phyloP scores from a whole-genome alignment of 2,888 invertebrate species.

The Galeopsomyia nigrocyanea region DNA sequence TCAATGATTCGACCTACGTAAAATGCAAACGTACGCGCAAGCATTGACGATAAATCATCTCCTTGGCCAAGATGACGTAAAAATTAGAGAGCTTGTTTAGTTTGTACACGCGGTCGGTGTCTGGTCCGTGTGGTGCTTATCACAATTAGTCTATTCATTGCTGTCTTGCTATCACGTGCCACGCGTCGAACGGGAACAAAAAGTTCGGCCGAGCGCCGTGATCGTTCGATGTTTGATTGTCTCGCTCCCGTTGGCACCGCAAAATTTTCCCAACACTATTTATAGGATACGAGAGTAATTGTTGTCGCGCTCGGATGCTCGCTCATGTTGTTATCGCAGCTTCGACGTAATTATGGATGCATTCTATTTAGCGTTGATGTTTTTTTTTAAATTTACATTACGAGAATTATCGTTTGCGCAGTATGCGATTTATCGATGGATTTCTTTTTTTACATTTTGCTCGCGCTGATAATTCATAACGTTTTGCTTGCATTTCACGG shows the following conservation, averaged over 20 bases:
- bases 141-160: background rate
- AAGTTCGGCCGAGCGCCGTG: background rate
- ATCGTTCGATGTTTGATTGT: background rate
- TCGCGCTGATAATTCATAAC: no score
- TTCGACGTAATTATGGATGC: no score
- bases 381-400: no score
- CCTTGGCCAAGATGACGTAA: background rate
- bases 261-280: conserved; percentile 22
- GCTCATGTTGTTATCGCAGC: no score
- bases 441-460: no score
- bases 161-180: background rate
- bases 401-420: no score
- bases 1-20: no score
- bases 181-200: conserved; percentile 20
- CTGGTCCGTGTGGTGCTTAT: conserved; percentile 3
- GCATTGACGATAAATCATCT: background rate
- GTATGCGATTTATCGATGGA: no score
- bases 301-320: no score
- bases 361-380: no score
- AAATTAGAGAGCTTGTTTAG: background rate
- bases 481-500: no score
- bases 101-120: conserved; percentile 24
- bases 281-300: background rate
- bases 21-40: no score
- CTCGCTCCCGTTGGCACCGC: background rate